Conservation (phyloP, 1,140 invertebrate species). For the Cotesia chilonis region DNA sequence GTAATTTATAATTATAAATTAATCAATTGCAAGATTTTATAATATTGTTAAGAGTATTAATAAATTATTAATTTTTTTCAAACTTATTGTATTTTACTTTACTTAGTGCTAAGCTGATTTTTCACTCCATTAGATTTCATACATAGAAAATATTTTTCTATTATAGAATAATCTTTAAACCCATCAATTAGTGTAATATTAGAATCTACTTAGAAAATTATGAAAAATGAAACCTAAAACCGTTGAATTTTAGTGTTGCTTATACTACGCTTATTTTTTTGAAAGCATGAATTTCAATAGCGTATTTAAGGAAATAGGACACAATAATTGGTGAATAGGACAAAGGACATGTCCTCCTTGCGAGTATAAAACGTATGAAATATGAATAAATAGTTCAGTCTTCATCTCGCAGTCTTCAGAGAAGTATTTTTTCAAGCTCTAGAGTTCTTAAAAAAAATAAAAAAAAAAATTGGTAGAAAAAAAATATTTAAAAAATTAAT, state of each 20-base stretch:
- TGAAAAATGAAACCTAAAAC: no score
- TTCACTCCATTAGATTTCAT: no score
- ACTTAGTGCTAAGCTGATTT: no score
- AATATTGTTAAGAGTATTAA: no score
- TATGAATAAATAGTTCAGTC: slow-evolving; percentile 1
- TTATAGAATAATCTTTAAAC: neutral
- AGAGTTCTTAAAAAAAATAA: neutral
- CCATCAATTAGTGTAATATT: slow-evolving; percentile 1
- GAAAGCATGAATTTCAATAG: neutral
- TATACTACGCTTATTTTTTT: no score
- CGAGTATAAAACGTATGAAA: slow-evolving; percentile 19
- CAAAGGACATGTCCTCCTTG: neutral
- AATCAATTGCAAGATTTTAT: no score
- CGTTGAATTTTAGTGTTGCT: no score
- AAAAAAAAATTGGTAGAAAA: neutral
- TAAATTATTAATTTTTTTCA: no score
- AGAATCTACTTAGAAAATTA: neutral
- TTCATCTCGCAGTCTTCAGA: neutral
- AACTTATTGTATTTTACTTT: no score
- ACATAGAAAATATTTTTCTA: no score
- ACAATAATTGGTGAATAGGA: neutral
- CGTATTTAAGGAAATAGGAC: neutral
- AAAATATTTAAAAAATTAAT: neutral
- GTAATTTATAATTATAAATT: no score
- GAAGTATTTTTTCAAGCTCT: neutral